Percentiles rank a stretch among this genome's conserved stretches.
phyloP scores from a whole-genome alignment of 2,888 invertebrate species.

The Luperina testacea region DNA sequence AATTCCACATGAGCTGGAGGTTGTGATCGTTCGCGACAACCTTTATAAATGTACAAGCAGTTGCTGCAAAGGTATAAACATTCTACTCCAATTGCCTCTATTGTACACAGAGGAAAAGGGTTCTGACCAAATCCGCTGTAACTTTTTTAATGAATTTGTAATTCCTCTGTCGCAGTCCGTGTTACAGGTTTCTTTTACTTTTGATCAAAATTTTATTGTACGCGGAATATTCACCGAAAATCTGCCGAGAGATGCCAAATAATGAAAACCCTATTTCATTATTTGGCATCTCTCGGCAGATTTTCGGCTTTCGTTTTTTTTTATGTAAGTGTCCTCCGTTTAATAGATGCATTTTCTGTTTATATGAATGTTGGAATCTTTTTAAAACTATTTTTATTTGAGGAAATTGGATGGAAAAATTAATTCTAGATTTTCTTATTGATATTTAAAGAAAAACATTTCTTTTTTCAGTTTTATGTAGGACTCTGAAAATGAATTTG shows the following conservation, averaged over 20 bases:
- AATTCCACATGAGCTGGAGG: neutral
- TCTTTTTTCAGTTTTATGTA: neutral
- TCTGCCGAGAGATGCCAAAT: conserved; percentile 43
- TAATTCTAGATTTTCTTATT: neutral
- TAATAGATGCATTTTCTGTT: conserved; percentile 24
- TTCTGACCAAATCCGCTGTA: conserved; percentile 69
- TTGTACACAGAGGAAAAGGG: conserved; percentile 66
- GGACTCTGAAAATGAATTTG: neutral
- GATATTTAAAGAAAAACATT: too few species aligned
- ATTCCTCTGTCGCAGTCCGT: conserved; percentile 67
- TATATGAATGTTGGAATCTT: conserved; percentile 17
- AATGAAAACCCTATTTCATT: too few species aligned
- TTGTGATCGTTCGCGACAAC: conserved; percentile 19
- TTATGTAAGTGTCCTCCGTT: conserved; percentile 32
- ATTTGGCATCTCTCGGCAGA: too few species aligned
- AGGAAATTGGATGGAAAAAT: neutral
- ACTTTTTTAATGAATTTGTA: conserved; percentile 78
- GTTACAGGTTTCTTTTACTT: conserved; percentile 63
- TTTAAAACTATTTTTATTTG: neutral
- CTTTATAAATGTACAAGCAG: conserved; percentile 46
- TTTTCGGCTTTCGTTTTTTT: conserved; percentile 40
- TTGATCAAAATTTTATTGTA: conserved; percentile 61
- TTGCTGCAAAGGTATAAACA: conserved; percentile 40
- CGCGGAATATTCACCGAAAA: conserved; percentile 48
- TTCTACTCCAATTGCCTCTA: conserved; percentile 46